A percentile compares a stretch with the other conserved stretches of the same genome.
These are phyloP conservation scores for Odocoileus hemionus DNA, from an alignment of 2,113 vertebrate species.

Conservation along the genomic window DNA sequence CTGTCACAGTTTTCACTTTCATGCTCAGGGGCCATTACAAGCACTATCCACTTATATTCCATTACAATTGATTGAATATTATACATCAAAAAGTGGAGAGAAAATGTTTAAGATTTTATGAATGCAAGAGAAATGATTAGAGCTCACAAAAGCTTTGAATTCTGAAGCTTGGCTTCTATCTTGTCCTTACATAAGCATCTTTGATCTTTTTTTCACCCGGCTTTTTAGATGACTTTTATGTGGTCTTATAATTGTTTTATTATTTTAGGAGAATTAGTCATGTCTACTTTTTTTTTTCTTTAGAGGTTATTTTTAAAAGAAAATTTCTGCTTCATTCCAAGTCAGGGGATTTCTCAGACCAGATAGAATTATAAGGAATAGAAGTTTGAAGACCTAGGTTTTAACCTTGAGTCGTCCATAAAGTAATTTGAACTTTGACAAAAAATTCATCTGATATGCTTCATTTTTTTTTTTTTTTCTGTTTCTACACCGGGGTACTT, in stretches of 20 bases:
- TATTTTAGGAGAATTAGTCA: conserved; percentile 64
- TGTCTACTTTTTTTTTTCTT: conserved; percentile 14
- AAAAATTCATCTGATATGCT: not conserved
- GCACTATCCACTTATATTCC: conserved; percentile 55
- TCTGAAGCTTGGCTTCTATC: conserved; percentile 72
- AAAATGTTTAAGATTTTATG: conserved; percentile 79
- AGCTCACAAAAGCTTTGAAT: conserved; percentile 78
- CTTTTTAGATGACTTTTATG: conserved; percentile 74
- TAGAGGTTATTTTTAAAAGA: conserved; percentile 43
- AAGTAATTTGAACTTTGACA: not conserved
- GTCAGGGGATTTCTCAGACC: not conserved
- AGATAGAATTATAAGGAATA: not conserved
- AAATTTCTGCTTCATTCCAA: conserved; percentile 28
- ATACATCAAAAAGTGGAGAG: conserved; percentile 77
- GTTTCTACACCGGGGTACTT: not conserved
- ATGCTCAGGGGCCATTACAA: not conserved
- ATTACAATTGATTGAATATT: conserved; percentile 79
- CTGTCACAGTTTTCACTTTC: not conserved
- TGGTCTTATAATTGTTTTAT: conserved; percentile 78
- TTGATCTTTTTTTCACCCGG: conserved; percentile 77
- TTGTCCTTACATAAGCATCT: conserved; percentile 75
- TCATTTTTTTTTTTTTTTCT: not conserved
- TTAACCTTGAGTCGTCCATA: not conserved
- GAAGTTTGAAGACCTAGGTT: not conserved
- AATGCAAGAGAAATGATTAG: conserved; percentile 78